Conservation (phyloP, 2,797 vertebrate species). For the Schizopygopsis malacanthus region DNA sequence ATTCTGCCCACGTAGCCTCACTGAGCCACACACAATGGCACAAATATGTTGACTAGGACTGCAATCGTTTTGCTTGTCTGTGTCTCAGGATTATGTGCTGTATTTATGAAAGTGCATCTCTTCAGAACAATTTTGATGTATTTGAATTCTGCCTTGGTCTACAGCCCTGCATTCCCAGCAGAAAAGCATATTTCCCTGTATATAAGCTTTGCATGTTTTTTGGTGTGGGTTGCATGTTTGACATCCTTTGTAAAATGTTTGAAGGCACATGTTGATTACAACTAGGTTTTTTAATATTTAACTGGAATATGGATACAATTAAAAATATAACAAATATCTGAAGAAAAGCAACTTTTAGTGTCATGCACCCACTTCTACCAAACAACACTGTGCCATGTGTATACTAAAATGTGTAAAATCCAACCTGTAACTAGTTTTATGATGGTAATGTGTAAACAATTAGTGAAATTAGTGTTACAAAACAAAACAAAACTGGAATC, state of each 20-base stretch:
- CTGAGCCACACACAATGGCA: conserved; percentile 23
- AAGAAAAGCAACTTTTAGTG: neutral
- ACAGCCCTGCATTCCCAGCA: neutral
- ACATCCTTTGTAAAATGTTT: neutral
- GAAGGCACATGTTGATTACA: neutral
- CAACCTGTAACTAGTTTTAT: neutral
- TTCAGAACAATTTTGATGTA: neutral
- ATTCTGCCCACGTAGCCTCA: conserved; percentile 25
- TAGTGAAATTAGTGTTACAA: neutral
- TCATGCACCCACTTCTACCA: conserved; percentile 6
- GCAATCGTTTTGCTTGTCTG: conserved; percentile 29
- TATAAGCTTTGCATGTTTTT: conserved; percentile 13
- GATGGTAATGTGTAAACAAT: neutral
- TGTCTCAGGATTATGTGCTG: conserved; percentile 27
- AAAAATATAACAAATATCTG: neutral
- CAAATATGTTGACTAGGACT: neutral
- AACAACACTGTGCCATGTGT: neutral
- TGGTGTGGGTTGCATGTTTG: conserved; percentile 9
- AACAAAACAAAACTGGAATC: neutral
- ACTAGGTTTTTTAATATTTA: neutral
- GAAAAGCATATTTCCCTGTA: conserved; percentile 17
- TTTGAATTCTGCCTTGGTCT: conserved; percentile 17
- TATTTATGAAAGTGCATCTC: conserved; percentile 4
- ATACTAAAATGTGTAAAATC: neutral
- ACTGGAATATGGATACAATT: neutral